phyloP scores from a whole-genome alignment of 2,113 vertebrate genomes.

The Lagopus muta region DNA sequence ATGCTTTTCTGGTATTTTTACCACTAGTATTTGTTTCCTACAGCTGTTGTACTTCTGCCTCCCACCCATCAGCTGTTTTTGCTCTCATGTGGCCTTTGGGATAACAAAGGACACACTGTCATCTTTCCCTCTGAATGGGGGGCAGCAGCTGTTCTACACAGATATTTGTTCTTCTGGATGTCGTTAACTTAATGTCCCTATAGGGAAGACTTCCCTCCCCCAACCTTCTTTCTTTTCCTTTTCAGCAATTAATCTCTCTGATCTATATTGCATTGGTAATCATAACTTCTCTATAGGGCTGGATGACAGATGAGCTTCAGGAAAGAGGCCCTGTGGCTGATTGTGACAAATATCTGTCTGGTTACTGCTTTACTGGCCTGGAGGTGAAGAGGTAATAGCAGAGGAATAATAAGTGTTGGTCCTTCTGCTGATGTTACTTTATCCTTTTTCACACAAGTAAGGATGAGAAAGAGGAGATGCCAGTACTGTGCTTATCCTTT shows the following conservation, averaged over 20 bases:
- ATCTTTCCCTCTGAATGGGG: slow-evolving; percentile 13
- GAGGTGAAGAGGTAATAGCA: background rate
- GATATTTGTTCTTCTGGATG: slow-evolving; percentile 47
- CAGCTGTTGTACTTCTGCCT: slow-evolving; percentile 18
- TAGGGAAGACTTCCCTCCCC: slow-evolving; percentile 12
- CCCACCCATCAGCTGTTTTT: slow-evolving; percentile 5
- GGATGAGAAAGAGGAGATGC: background rate
- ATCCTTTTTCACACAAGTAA: background rate
- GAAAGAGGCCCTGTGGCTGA: background rate
- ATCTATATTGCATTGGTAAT: background rate
- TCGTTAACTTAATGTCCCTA: background rate
- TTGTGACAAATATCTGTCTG: background rate
- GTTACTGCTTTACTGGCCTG: slow-evolving; percentile 4
- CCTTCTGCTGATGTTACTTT: background rate
- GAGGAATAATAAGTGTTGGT: background rate
- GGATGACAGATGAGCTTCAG: background rate
- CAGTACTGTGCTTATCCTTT: background rate
- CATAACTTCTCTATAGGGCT: background rate
- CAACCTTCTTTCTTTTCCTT: background rate
- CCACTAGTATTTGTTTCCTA: background rate
- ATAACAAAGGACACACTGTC: slow-evolving; percentile 44
- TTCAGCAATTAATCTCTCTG: slow-evolving; percentile 20
- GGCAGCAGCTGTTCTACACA: slow-evolving; percentile 42
- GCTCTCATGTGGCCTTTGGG: background rate
- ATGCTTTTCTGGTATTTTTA: background rate